Conservation (phyloP, 2,797 vertebrate genomes). For the Sebastes melanostomus region DNA sequence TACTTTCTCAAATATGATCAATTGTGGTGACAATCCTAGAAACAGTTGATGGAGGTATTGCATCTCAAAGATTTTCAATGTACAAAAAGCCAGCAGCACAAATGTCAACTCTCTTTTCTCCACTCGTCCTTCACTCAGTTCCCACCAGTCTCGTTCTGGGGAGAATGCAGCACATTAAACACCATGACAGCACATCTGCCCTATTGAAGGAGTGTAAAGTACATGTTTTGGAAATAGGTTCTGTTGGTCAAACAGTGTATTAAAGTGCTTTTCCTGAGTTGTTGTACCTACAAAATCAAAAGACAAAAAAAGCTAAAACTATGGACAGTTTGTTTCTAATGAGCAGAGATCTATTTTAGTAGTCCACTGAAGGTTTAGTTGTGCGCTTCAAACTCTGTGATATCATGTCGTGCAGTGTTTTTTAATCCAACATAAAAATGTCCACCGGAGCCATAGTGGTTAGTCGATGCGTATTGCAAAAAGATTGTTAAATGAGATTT, state of each 20-base stretch:
- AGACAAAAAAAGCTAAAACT: constrained; percentile 82
- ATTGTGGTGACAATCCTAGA: constrained; percentile 78
- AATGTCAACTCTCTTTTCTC: constrained; percentile 9
- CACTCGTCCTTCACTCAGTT: neutral
- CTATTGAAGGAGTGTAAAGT: constrained; percentile 89
- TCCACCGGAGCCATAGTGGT: constrained; percentile 96
- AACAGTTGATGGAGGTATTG: neutral
- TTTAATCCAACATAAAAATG: constrained; percentile 86
- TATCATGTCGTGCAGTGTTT: constrained; percentile 95
- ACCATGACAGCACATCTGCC: constrained; percentile 83
- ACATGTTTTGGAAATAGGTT: constrained; percentile 89
- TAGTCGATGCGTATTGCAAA: constrained; percentile 97
- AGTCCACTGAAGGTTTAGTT: constrained; percentile 98
- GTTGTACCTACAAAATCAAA: constrained; percentile 89
- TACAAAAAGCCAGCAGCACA: constrained; percentile 55
- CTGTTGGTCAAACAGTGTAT: constrained; percentile 94
- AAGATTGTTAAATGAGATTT: constrained; percentile 92
- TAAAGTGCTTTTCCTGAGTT: constrained; percentile 94
- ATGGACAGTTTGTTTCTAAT: constrained; percentile 93
- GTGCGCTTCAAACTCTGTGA: constrained; percentile 98
- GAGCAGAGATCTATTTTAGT: constrained; percentile 99
- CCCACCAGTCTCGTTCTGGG: constrained; percentile 82
- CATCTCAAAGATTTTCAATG: constrained; percentile 36
- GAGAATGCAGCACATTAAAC: constrained; percentile 85
- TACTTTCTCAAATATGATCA: constrained; percentile 19